Evolutionary conservation across 2,888 invertebrate genomes (phyloP), one percentile per base, ranked within the genome.

Genomic region (Epinotia bilunana): DNA sequence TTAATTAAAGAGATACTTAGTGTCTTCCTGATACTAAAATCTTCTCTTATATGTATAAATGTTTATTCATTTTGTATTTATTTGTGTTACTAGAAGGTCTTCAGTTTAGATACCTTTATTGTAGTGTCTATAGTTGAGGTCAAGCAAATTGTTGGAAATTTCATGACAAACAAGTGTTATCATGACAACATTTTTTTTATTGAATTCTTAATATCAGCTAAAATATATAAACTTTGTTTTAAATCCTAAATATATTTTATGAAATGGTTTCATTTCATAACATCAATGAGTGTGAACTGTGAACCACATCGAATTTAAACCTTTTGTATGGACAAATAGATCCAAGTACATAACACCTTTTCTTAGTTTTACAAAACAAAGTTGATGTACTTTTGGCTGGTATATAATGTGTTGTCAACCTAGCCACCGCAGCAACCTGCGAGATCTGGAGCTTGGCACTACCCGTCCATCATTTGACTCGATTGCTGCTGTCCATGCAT

Each of bases 401-500:
- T 53, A 53, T n/a, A n/a, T 16, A 53, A 53, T 13, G n/a, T 7
- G 53, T 53, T 7, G 16, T n/a, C 7, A 7, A 4, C n/a, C 6
- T 53, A 53, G 72, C 77, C 9, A 9, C 39, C 16, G 73, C 79
- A 78, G 57, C 6, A 5, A 6, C 0, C 9, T 9, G 13, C 7
- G 7, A n/a, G 53, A 53, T n/a, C 39, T 11, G 78, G 69, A 60
- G 39, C 33, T 64, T 68, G 84, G 76, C 80, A 74, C 74, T 80
- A 84, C 86, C 81, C 61, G 76, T 81, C 92, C 90, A 81, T 80
- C 89, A 77, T 92, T 92, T 88, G 84, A 83, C 92, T 90, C 76
- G 93, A 92, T 91, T 91, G 82, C 76, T 83, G 91, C 87, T 79
- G 83, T 77, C 61, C 76, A 77, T 72, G 85, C 90, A 80, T 93